Conservation (phyloP, 2,888 invertebrate species). For the Nudaria mundana region DNA sequence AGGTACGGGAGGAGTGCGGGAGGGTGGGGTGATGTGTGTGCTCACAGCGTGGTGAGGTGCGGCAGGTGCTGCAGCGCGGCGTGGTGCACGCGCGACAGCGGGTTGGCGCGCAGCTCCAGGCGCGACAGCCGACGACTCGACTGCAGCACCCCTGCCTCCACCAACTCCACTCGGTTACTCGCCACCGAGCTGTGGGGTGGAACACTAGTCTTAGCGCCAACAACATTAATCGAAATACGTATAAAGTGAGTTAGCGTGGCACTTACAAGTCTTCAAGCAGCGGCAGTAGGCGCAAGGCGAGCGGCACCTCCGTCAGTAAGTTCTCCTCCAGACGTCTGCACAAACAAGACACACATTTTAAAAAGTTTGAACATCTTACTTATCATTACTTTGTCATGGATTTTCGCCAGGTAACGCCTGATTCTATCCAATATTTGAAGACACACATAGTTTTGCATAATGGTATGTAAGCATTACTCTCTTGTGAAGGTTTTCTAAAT, state of each 20-base stretch:
- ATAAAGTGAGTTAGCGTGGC: too few species aligned
- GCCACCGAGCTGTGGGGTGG: constrained; percentile 85
- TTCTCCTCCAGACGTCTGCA: constrained; percentile 69
- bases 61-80: constrained; percentile 89
- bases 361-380: too few species aligned
- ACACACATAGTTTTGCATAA: too few species aligned
- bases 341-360: constrained; percentile 13
- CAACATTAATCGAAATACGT: too few species aligned
- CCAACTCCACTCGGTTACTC: constrained; percentile 89
- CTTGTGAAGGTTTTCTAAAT: too few species aligned
- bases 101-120: constrained; percentile 92
- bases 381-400: not conserved
- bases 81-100: constrained; percentile 85
- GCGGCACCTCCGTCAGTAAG: constrained; percentile 85
- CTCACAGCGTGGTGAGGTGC: constrained; percentile 74
- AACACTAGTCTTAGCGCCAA: too few species aligned
- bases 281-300: constrained; percentile 86
- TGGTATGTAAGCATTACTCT: too few species aligned
- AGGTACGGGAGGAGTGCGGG: too few species aligned
- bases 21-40: too few species aligned
- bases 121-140: constrained; percentile 85
- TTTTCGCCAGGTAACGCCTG: too few species aligned
- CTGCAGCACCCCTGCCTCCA: constrained; percentile 87
- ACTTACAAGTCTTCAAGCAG: constrained; percentile 94
- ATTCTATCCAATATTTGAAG: too few species aligned